phyloP scores from a whole-genome alignment of 2,888 invertebrate genomes.

The Philereme transversata region DNA sequence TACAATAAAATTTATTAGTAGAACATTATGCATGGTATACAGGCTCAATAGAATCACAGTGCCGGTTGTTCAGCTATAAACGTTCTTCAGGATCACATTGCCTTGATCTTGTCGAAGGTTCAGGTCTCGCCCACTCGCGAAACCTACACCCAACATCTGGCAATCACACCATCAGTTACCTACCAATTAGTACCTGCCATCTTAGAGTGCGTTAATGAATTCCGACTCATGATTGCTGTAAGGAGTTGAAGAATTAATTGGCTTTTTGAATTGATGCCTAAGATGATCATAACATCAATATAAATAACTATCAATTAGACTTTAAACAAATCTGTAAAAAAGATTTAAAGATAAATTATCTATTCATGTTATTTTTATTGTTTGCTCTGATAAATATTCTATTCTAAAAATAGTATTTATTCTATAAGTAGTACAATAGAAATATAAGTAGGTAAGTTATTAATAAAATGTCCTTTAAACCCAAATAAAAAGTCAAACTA shows the following conservation, averaged over 20 bases:
- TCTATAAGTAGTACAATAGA: too few relatives aligned
- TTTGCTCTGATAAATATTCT: too few relatives aligned
- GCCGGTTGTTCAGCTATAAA: conserved; percentile 22
- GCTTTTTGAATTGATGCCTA: neutral
- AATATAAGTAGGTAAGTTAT: neutral
- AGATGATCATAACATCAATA: neutral
- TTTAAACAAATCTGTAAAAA: too few relatives aligned
- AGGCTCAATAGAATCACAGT: neutral
- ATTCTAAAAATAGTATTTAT: too few relatives aligned
- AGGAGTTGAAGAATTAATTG: conserved; percentile 14
- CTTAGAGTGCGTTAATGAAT: conserved; percentile 30
- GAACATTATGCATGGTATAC: neutral
- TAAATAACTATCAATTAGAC: too few relatives aligned
- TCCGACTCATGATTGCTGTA: conserved; percentile 25
- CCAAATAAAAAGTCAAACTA: neutral
- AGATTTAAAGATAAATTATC: too few relatives aligned
- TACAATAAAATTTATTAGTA: neutral
- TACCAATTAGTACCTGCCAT: conserved; percentile 43
- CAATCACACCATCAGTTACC: conserved; percentile 42
- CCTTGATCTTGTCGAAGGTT: conserved; percentile 55
- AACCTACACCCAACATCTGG: conserved; percentile 49
- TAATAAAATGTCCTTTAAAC: neutral
- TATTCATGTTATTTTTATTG: too few relatives aligned
- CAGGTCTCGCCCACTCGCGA: conserved; percentile 46
- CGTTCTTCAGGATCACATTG: conserved; percentile 42